These are phyloP conservation scores for Serilophus lunatus DNA, from an alignment of 2,113 vertebrate genomes.

Conservation along the genomic window DNA sequence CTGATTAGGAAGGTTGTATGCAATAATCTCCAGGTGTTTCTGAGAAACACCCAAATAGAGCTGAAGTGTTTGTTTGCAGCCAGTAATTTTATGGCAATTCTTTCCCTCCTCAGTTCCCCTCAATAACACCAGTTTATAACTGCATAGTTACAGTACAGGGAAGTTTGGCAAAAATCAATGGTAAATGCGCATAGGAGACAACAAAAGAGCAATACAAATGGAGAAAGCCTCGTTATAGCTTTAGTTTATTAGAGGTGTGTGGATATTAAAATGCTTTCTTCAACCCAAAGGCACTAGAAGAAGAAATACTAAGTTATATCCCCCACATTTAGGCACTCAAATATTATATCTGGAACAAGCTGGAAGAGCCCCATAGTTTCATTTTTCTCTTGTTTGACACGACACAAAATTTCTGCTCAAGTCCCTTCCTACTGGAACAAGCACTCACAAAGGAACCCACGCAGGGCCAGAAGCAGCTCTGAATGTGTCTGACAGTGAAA, in stretches of 20 bases:
- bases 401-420: background rate
- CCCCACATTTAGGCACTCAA: background rate
- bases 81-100: slow-evolving; percentile 51
- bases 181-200: slow-evolving; percentile 17
- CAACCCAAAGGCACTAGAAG: slow-evolving; percentile 16
- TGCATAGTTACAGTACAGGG: background rate
- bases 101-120: slow-evolving; percentile 12
- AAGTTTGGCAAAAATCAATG: slow-evolving; percentile 41
- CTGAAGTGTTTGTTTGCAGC: slow-evolving; percentile 51
- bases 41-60: slow-evolving; percentile 30
- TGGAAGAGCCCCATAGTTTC: background rate
- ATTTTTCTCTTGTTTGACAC: background rate
- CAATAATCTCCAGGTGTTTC: slow-evolving; percentile 41
- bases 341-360: background rate
- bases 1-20: slow-evolving; percentile 28
- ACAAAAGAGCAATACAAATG: slow-evolving; percentile 18
- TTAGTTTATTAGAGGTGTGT: background rate
- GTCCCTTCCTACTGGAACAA: background rate
- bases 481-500: background rate
- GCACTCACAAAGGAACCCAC: background rate
- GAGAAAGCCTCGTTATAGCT: background rate
- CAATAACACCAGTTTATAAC: slow-evolving; percentile 23
- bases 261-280: slow-evolving; percentile 9
- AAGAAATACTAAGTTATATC: background rate
- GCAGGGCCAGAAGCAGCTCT: background rate